Evolutionary conservation across 2,888 invertebrate genomes (phyloP).

Genomic region (Polydrusus cervinus): DNA sequence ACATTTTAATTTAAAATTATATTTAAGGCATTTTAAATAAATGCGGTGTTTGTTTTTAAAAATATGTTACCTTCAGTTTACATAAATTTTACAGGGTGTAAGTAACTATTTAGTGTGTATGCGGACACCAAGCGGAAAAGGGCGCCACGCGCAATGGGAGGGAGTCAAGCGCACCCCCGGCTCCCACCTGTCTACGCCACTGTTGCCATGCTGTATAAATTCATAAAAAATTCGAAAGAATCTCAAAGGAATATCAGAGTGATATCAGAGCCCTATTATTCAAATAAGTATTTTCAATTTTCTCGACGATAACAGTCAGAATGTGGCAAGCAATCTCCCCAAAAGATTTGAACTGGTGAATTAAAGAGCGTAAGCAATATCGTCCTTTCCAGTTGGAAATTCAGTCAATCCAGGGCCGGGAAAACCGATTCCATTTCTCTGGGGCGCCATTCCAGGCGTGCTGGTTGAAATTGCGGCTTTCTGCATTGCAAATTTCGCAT

Average conservation of each 20-base stretch:
- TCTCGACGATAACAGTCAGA: constrained; percentile 35
- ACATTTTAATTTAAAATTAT: no score
- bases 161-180: no score
- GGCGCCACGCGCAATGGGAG: no score
- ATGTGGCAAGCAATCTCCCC: constrained; percentile 50
- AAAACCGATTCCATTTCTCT: constrained; percentile 46
- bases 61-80: no score
- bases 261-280: constrained; percentile 49
- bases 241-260: constrained; percentile 37
- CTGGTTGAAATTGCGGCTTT: constrained; percentile 41
- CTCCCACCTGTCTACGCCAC: no score
- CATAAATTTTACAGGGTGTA: no score
- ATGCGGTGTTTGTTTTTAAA: no score
- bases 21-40: no score
- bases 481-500: constrained; percentile 40
- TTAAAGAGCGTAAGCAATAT: constrained; percentile 45
- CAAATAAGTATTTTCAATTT: constrained; percentile 54
- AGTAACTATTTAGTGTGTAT: no score
- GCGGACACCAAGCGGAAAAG: no score
- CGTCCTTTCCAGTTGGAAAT: constrained; percentile 40
- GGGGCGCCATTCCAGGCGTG: constrained; percentile 36
- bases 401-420: constrained; percentile 45
- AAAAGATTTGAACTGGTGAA: constrained; percentile 50
- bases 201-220: neutral
- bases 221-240: constrained; percentile 10